A percentile compares a stretch with the other conserved stretches of the same genome.
Evolutionary conservation across 2,888 invertebrate genomes (phyloP).

Genomic region (Congeria kusceri): DNA sequence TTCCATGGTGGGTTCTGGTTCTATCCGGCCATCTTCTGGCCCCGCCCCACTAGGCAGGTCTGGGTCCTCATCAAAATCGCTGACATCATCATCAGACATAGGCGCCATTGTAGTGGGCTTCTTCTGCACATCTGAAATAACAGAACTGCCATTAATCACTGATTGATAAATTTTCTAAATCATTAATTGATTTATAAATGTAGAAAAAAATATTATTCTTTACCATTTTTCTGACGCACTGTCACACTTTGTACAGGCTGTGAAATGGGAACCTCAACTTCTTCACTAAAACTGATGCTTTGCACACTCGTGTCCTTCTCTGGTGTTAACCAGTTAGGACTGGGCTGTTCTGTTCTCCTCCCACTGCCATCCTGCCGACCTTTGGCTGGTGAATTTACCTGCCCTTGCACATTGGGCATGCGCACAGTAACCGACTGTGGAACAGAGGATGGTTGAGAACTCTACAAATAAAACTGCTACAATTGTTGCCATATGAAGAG

Average conservation of each 20-base stretch:
- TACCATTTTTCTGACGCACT: slow-evolving; percentile 60
- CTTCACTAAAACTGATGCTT: slow-evolving; percentile 64
- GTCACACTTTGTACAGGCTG: slow-evolving; percentile 71
- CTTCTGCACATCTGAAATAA: background rate
- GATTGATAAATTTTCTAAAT: background rate
- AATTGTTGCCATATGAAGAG: no score
- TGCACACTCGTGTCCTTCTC: slow-evolving; percentile 55
- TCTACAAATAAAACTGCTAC: no score
- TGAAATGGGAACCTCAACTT: slow-evolving; percentile 52
- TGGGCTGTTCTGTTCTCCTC: slow-evolving; percentile 28
- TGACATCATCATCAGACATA: slow-evolving; percentile 69
- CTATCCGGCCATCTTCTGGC: background rate
- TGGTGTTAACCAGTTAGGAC: slow-evolving; percentile 47
- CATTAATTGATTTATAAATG: no score
- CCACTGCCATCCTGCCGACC: slow-evolving; percentile 44
- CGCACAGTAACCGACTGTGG: slow-evolving; percentile 57
- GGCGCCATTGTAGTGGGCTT: slow-evolving; percentile 18
- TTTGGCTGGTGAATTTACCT: slow-evolving; percentile 44
- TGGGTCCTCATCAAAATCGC: slow-evolving; percentile 74
- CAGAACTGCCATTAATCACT: background rate
- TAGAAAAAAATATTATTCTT: no score
- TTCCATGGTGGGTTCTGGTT: slow-evolving; percentile 15
- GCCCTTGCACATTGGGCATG: slow-evolving; percentile 51
- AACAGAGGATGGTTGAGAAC: background rate
- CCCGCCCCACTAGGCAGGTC: slow-evolving; percentile 67